Evolutionary conservation across 2,888 invertebrate species (phyloP), one percentile per base, ranked within the genome.

Genomic region (Xestia xanthographa): DNA sequence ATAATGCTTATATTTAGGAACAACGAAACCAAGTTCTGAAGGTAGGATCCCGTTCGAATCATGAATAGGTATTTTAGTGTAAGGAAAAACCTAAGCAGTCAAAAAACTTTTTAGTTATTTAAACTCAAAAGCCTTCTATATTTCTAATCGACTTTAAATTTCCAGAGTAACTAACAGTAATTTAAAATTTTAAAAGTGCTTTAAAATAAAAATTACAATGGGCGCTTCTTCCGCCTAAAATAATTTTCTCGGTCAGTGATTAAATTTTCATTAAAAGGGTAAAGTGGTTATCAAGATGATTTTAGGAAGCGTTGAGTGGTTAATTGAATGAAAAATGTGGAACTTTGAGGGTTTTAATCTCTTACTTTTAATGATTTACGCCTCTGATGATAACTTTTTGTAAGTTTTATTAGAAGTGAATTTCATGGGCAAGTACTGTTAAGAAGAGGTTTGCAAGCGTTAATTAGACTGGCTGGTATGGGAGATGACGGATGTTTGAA

Each of bases 181-280:
- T 76, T 79, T 26, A 6, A 66, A 53, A 56, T 34, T 62, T n/a
- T 26, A 20, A 56, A 58, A 56, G 56, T 48, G n/a, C 3, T n/a
- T 29, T 60, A n/a, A 26, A 63, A 45, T 65, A 26, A 53, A 65
- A 87, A 66, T 69, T 34, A 77, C 70, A 73, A 77, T 62, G 45
- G 62, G 17, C 53, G 65, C 56, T 66, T 77, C 73, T 77, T 69
- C 68, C 45, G 41, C 41, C 70, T 75, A 72, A 75, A 83, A 80
- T 79, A 80, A 83, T 81, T 83, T 80, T 77, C 79, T 69, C 67
- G 77, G 78, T 66, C 77, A 67, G 71, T 88, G 85, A 85, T 88
- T 84, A 85, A 87, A 87, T 81, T 86, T 86, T 88, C 85, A 88
- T 88, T 79, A 87, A 87, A 88, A 84, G 87, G 87, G 85, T 80